Evolutionary conservation across 2,113 vertebrate genomes (phyloP), one percentile per base, ranked within the genome.

Genomic region (Actinemys pallida): DNA sequence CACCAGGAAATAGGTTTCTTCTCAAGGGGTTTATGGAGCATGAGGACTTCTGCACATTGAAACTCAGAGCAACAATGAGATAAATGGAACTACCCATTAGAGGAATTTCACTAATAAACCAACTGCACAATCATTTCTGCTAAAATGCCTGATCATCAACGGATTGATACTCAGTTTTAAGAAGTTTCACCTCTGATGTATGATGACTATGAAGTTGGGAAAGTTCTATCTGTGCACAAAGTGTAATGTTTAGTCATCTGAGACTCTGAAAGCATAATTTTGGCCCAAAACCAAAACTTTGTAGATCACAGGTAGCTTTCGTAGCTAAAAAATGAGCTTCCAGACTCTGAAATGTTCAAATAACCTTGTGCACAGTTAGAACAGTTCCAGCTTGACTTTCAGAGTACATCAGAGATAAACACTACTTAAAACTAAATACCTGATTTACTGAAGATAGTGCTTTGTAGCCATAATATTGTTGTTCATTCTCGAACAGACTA

Each of bases 231-330:
- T 62, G 35, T 72, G 65, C n/a, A 72, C 20, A 72, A 39, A 31
- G 27, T 27, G 29, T 31, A 62, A 62, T 62, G 57, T 62, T 62
- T 31, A 29, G 29, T 62, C 27, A 62, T 27, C 27, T 31, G 16
- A 84, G 87, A 75, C 31, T 47, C 78, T 53, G 62, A 91, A 50
- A 86, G 5, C 90, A 53, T 29, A 82, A n/a, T 95, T 89, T 83
- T 89, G 29, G 79, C 83, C 57, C 25, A 19, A 75, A 75, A 49
- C 78, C 9, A 84, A 69, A 6, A 29, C 65, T 47, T 20, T 29
- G 6, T 39, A 0, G 53, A 81, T 87, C 49, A 83, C 27, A 29
- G 7, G 42, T 1, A 79, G 14, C 8, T 87, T 94, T 89, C 65
- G 20, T 47, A 93, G 53, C 1, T 75, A 45, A 25, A 2, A 75